Conservation (phyloP, 2,113 vertebrate species). For the Aegithalos caudatus region DNA sequence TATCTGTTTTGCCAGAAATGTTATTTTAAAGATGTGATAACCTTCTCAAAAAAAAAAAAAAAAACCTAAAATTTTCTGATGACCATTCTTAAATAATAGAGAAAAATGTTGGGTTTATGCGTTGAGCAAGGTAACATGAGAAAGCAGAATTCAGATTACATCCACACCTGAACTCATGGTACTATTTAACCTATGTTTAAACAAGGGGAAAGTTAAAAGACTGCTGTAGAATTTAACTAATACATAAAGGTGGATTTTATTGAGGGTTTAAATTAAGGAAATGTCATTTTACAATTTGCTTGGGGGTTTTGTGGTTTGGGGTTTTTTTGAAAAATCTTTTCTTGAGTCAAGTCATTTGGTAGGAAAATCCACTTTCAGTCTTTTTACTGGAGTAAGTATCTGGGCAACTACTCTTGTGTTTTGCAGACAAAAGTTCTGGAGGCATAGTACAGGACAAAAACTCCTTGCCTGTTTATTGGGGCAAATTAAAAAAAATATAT, state of each 20-base stretch:
- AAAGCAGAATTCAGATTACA: background rate
- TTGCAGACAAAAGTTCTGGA: background rate
- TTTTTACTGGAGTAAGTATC: background rate
- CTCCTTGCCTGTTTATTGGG: background rate
- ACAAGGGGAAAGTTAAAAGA: background rate
- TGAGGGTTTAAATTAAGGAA: background rate
- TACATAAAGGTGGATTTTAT: background rate
- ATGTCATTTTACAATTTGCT: background rate
- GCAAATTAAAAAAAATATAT: background rate
- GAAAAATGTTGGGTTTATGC: background rate
- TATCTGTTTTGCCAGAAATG: conserved; percentile 58
- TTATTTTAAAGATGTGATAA: background rate
- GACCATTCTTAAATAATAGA: conserved; percentile 33
- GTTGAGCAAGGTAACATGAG: background rate
- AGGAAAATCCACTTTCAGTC: background rate
- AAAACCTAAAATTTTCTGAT: background rate
- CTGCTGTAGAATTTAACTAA: background rate
- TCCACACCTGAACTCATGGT: background rate
- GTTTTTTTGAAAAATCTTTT: background rate
- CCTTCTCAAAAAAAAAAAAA: conserved; percentile 43
- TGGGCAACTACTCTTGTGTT: background rate
- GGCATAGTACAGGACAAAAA: background rate
- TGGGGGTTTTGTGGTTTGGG: background rate
- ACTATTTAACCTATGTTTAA: background rate
- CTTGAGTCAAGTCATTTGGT: background rate